Base-by-base conservation (phyloP, 1,140 invertebrate species). In the Anoplophora glabripennis region DNA sequence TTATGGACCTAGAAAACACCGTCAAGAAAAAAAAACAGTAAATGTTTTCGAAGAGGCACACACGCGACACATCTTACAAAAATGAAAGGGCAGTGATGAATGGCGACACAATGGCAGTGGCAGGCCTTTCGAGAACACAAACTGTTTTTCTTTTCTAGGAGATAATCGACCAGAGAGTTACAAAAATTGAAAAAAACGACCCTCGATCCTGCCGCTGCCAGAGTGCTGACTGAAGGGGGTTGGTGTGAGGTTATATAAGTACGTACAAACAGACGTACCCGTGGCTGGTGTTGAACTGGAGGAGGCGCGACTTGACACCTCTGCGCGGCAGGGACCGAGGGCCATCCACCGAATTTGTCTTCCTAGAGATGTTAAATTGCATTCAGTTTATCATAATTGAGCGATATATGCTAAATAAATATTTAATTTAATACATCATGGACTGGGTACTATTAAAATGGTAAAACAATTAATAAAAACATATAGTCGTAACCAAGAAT, bases 251-350 rank as follows among this genome's bases (percentile, higher is more conserved):
- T 47, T 37, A 47, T 35, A 48, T 35, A 55, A 28, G 17, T 40
- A 41, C n/a, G 53, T 33, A 28, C 40, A 14, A 18, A 15, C 17
- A 21, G 11, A 53, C 38, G 45, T 90, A 93, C 91, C 90, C 91
- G 81, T 81, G 80, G 79, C 89, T 91, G 72, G 89, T 88, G 79
- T 85, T 87, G 83, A 92, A 91, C 83, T 92, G 89, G 76, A 92
- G 86, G 71, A 93, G 85, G 69, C 90, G 87, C 69, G 90, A 92
- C 80, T 90, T 91, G 80, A 90, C 86, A 74, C 89, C 88, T 77
- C 89, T 85, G 77, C 88, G 85, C 78, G 87, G 88, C 81, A 89
- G 84, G 79, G 87, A 89, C 84, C 88, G 87, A 74, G 87, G 87
- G 81, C 87, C 86, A 81, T 85, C 86, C 84, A 84, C 80, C 76